phyloP scores from a whole-genome alignment of 2,888 invertebrate genomes.

The Pasiphila rectangulata region DNA sequence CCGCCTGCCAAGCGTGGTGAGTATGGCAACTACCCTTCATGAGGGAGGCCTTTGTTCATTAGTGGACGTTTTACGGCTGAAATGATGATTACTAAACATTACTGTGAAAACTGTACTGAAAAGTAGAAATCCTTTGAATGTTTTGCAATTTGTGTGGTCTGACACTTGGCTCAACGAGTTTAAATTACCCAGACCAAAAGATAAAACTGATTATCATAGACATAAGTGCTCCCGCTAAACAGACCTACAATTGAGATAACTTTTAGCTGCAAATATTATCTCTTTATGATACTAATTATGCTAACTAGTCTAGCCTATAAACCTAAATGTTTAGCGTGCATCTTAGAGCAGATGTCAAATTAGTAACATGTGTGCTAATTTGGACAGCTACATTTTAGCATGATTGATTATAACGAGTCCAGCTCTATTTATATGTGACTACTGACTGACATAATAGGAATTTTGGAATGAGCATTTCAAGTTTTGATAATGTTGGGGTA shows the following conservation, averaged over 20 bases:
- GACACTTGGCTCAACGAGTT: too few relatives aligned
- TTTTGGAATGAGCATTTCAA: background rate
- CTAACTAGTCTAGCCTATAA: conserved; percentile 27
- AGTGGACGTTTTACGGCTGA: too few relatives aligned
- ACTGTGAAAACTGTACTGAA: too few relatives aligned
- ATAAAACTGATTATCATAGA: too few relatives aligned
- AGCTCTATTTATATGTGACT: conserved; percentile 27
- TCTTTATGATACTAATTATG: conserved; percentile 15
- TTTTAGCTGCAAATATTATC: background rate
- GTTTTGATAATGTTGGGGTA: background rate
- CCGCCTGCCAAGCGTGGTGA: too few relatives aligned
- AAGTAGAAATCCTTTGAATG: too few relatives aligned
- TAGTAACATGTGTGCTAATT: conserved; percentile 30
- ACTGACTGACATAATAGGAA: conserved; percentile 15
- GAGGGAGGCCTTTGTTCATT: too few relatives aligned
- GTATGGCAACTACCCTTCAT: too few relatives aligned
- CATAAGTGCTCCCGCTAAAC: too few relatives aligned
- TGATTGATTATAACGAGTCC: conserved; percentile 25
- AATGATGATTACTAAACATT: too few relatives aligned
- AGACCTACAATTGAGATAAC: too few relatives aligned
- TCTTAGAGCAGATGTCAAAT: conserved; percentile 29
- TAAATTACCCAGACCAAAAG: background rate
- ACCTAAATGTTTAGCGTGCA: conserved; percentile 25
- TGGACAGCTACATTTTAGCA: conserved; percentile 20
- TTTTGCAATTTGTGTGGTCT: too few relatives aligned